These are phyloP conservation scores for Trileptium ribeirensis DNA, from an alignment of 2,888 invertebrate genomes.

Conservation along the genomic window DNA sequence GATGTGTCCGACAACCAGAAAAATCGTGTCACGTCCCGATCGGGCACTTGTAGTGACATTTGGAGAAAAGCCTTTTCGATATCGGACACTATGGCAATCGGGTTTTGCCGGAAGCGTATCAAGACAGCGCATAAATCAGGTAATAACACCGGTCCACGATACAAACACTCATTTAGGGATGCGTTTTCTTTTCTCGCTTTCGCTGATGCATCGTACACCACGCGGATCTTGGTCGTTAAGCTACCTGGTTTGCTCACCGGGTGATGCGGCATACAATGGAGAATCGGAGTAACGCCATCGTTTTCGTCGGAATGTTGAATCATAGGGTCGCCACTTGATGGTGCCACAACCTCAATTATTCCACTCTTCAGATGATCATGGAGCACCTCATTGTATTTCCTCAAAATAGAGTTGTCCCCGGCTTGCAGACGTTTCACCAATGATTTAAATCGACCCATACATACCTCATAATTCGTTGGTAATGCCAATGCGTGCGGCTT, in stretches of 20 bases:
- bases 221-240: constrained; percentile 34
- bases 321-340: not conserved
- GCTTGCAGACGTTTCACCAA: not conserved
- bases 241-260: constrained; percentile 27
- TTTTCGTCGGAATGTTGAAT: too few relatives aligned
- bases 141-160: constrained; percentile 29
- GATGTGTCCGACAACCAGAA: constrained; percentile 28
- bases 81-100: constrained; percentile 30
- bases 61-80: constrained; percentile 25
- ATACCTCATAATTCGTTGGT: not conserved
- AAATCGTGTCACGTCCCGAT: constrained; percentile 30
- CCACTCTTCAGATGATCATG: constrained; percentile 15
- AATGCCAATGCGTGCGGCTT: not conserved
- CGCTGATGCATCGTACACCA: constrained; percentile 39
- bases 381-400: constrained; percentile 23
- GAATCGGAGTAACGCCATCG: too few relatives aligned
- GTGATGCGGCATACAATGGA: constrained; percentile 35
- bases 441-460: constrained; percentile 11
- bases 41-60: constrained; percentile 22
- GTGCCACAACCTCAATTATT: constrained; percentile 23
- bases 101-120: constrained; percentile 28
- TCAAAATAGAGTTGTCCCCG: not conserved
- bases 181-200: constrained; percentile 12
- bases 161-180: constrained; percentile 33
- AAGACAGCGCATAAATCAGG: constrained; percentile 27